Conservation (phyloP, 1,140 invertebrate species). For the Spodoptera litura region DNA sequence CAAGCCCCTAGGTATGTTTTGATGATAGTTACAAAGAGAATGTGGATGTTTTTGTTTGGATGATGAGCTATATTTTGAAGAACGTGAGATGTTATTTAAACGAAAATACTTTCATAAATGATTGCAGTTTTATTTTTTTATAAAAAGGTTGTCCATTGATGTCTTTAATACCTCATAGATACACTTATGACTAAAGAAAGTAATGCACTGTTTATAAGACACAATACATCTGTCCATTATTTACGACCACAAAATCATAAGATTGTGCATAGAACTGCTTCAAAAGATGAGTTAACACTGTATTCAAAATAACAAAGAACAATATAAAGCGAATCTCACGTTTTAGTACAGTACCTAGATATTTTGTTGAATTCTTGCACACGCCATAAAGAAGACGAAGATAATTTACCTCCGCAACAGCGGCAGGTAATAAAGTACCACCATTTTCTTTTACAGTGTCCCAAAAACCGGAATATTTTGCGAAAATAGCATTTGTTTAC, state of each 20-base stretch:
- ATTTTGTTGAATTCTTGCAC: not conserved
- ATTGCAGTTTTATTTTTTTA: too few species aligned
- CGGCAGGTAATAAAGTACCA: constrained; percentile 17
- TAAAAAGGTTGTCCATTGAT: too few species aligned
- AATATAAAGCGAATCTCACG: not conserved
- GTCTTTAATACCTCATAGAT: too few species aligned
- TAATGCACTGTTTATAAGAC: too few species aligned
- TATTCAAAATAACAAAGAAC: not conserved
- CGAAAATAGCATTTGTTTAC: constrained; percentile 2
- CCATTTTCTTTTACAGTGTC: constrained; percentile 24
- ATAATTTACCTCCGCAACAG: constrained; percentile 8
- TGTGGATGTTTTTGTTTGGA: not conserved
- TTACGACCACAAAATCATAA: too few species aligned
- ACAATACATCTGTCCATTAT: too few species aligned
- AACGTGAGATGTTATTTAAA: too few species aligned
- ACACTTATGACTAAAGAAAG: too few species aligned
- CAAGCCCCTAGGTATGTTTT: constrained; percentile 10
- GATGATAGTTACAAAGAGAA: not conserved
- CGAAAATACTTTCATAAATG: too few species aligned
- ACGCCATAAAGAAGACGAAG: not conserved
- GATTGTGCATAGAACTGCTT: not conserved
- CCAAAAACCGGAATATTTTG: not conserved
- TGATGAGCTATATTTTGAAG: not conserved
- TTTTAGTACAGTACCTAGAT: constrained; percentile 4
- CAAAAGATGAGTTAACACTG: not conserved